phyloP scores from a whole-genome alignment of 2,888 invertebrate genomes.

The Conchocele bisecta region DNA sequence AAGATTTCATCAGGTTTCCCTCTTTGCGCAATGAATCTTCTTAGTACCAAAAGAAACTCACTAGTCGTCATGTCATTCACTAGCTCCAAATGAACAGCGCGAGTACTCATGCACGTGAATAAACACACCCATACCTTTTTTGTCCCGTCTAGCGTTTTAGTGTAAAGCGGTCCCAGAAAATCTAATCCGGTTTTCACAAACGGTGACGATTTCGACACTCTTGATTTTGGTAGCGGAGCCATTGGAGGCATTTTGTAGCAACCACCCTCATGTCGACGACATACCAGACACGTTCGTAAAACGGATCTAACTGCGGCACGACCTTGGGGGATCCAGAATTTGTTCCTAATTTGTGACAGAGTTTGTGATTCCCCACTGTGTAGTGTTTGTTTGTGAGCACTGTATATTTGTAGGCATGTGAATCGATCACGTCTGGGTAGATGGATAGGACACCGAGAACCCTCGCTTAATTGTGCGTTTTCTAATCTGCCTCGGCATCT shows the following conservation, averaged over 20 bases:
- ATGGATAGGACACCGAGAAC: constrained; percentile 11
- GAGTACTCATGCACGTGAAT: constrained; percentile 5
- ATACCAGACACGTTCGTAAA: constrained; percentile 15
- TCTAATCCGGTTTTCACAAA: constrained; percentile 11
- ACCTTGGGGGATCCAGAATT: constrained; percentile 33
- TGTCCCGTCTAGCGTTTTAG: neutral
- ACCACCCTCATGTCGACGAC: constrained; percentile 34
- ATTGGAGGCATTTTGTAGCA: constrained; percentile 38
- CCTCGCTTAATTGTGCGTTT: constrained; percentile 12
- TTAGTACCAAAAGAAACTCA: constrained; percentile 5
- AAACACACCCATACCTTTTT: constrained; percentile 19
- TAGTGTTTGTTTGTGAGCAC: neutral
- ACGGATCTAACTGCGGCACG: constrained; percentile 22
- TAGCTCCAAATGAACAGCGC: constrained; percentile 18
- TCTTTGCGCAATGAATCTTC: constrained; percentile 1
- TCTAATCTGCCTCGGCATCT: constrained; percentile 18
- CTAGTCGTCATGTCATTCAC: constrained; percentile 14
- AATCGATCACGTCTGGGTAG: constrained; percentile 4
- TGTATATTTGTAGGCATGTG: constrained; percentile 6
- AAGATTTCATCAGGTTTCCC: constrained; percentile 1
- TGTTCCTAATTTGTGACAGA: constrained; percentile 11
- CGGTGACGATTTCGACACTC: constrained; percentile 12
- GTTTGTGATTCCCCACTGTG: constrained; percentile 44
- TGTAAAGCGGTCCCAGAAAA: constrained; percentile 9
- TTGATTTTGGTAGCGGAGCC: constrained; percentile 18